A percentile compares a stretch with the other conserved stretches of the same genome.
Conservation (phyloP, 2,113 vertebrate species). For the Saccopteryx leptura region DNA sequence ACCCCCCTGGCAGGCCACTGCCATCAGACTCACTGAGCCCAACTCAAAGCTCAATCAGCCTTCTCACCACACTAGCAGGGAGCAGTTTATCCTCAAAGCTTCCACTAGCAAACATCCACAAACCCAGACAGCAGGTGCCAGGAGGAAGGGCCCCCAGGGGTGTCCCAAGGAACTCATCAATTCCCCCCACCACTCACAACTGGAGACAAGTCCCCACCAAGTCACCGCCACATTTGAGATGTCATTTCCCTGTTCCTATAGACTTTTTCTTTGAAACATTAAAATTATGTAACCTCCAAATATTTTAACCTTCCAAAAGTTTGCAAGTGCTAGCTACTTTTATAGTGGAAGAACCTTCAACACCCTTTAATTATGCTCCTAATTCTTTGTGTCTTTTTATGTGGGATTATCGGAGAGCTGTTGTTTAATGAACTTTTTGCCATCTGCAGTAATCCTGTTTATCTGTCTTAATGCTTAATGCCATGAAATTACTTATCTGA, state of each 20-base stretch:
- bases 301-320: slow-evolving; percentile 54
- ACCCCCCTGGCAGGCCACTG: background rate
- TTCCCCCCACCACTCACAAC: background rate
- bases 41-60: background rate
- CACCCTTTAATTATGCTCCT: slow-evolving; percentile 8
- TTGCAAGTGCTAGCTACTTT: slow-evolving; percentile 48
- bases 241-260: background rate
- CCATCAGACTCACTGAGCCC: background rate
- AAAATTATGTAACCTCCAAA: background rate
- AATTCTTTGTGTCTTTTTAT: slow-evolving; percentile 36
- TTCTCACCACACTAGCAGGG: slow-evolving; percentile 63
- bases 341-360: slow-evolving; percentile 56
- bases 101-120: background rate
- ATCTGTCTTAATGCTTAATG: slow-evolving; percentile 54
- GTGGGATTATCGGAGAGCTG: slow-evolving; percentile 34
- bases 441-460: slow-evolving; percentile 57
- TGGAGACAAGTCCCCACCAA: background rate
- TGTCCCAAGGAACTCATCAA: background rate
- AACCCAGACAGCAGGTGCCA: slow-evolving; percentile 48
- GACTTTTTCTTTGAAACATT: background rate
- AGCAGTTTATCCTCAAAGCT: slow-evolving; percentile 45
- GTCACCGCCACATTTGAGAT: too few species aligned
- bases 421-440: slow-evolving; percentile 59
- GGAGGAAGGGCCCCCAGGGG: background rate
- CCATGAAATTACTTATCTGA: slow-evolving; percentile 35